Percentiles rank a stretch among this genome's conserved stretches.
Evolutionary conservation across 2,113 vertebrate genomes (phyloP).

Genomic region (Ageneiosus marmoratus): DNA sequence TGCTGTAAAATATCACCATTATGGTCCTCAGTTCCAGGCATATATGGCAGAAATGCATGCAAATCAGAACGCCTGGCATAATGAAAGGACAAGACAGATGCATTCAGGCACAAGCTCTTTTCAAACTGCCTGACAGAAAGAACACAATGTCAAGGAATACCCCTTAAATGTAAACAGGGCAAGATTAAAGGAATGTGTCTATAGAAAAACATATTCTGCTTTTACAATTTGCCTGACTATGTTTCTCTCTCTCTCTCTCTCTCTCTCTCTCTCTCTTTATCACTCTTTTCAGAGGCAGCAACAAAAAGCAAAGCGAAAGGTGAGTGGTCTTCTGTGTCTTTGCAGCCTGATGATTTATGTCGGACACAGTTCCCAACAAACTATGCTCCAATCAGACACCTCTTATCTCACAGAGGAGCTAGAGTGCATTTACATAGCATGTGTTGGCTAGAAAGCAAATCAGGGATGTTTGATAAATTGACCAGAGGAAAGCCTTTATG

Average conservation of each 20-base stretch:
- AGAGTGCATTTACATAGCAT: slow-evolving; percentile 67
- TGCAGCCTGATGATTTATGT: slow-evolving; percentile 74
- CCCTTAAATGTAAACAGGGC: slow-evolving; percentile 18
- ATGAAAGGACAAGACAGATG: slow-evolving; percentile 51
- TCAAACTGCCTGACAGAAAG: slow-evolving; percentile 40
- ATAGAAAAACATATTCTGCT: slow-evolving; percentile 51
- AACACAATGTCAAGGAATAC: background rate
- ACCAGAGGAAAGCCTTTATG: slow-evolving; percentile 42
- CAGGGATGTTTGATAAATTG: slow-evolving; percentile 47
- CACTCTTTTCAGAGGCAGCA: slow-evolving; percentile 70
- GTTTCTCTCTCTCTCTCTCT: slow-evolving; percentile 52
- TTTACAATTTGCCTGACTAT: slow-evolving; percentile 65
- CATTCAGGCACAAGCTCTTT: slow-evolving; percentile 41
- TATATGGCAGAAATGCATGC: slow-evolving; percentile 51
- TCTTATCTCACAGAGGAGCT: slow-evolving; percentile 66
- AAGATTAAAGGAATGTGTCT: slow-evolving; percentile 49
- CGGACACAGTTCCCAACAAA: slow-evolving; percentile 69
- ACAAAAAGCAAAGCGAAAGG: slow-evolving; percentile 80
- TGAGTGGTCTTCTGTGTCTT: slow-evolving; percentile 76
- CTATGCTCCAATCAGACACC: slow-evolving; percentile 62
- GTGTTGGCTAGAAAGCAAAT: slow-evolving; percentile 47
- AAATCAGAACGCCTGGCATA: slow-evolving; percentile 51
- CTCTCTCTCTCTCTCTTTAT: slow-evolving; percentile 37
- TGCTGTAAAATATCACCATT: slow-evolving; percentile 53
- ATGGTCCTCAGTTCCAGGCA: slow-evolving; percentile 43